Conservation (phyloP, 2,888 invertebrate genomes). For the Plutella xylostella region DNA sequence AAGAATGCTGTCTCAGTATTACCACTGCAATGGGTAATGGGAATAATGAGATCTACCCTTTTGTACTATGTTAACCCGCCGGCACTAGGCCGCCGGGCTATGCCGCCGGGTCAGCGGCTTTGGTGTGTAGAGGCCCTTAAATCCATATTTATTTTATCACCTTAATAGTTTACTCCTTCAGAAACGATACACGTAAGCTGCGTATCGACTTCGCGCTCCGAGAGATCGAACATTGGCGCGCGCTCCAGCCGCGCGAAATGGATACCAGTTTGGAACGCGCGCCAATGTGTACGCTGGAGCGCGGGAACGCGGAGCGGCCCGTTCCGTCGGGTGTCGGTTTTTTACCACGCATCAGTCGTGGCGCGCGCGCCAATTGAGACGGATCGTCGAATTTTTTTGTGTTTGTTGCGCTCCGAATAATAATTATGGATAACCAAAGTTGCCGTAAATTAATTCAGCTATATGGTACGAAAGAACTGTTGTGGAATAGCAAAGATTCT, state of each 20-base stretch:
- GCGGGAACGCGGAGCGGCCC: conserved; percentile 8
- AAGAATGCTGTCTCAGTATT: too few species aligned
- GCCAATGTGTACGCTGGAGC: neutral
- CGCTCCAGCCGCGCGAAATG: neutral
- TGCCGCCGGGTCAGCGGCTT: too few species aligned
- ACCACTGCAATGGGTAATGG: too few species aligned
- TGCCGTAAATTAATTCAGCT: conserved; percentile 16
- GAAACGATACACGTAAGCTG: too few species aligned
- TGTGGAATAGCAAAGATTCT: conserved; percentile 16
- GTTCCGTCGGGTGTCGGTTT: conserved; percentile 16
- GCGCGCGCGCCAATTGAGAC: conserved; percentile 13
- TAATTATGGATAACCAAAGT: conserved; percentile 9
- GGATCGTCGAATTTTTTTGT: neutral
- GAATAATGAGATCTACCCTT: too few species aligned
- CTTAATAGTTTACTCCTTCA: too few species aligned
- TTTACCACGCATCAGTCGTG: conserved; percentile 17
- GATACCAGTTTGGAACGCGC: neutral
- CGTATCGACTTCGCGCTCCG: neutral
- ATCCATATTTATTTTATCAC: too few species aligned
- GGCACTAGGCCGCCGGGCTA: too few species aligned
- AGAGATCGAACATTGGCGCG: neutral
- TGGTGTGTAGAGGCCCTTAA: too few species aligned
- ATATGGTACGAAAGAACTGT: conserved; percentile 13
- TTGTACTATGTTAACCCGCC: too few species aligned
- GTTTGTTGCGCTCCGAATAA: neutral